Evolutionary conservation across 2,797 vertebrate genomes (phyloP).

Genomic region (Monodelphis domestica): DNA sequence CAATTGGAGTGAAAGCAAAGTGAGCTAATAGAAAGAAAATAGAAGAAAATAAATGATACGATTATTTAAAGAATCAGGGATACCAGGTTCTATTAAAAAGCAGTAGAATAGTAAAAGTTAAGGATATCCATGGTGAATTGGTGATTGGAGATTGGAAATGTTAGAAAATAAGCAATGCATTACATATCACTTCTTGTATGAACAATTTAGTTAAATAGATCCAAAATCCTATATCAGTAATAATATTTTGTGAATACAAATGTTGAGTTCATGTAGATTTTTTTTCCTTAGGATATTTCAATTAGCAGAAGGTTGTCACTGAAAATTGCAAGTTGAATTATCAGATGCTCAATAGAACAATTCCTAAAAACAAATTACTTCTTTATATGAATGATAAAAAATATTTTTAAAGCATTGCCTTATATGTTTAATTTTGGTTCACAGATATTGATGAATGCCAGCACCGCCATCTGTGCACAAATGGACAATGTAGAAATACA

Average conservation of each 20-base stretch:
- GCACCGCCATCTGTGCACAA: conserved; percentile 87
- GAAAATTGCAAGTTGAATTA: conserved; percentile 1
- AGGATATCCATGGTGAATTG: too few relatives aligned
- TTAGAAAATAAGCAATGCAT: neutral
- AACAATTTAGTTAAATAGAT: neutral
- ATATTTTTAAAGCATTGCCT: neutral
- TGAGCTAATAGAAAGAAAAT: too few relatives aligned
- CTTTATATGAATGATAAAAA: neutral
- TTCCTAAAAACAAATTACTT: neutral
- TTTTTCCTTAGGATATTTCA: neutral
- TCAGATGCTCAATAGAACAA: neutral
- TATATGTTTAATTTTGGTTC: conserved; percentile 20
- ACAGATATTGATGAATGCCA: conserved; percentile 95
- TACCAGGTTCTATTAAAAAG: too few relatives aligned
- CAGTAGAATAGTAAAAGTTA: too few relatives aligned
- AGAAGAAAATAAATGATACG: too few relatives aligned
- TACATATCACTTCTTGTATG: neutral
- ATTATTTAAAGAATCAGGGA: too few relatives aligned
- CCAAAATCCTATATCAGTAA: neutral
- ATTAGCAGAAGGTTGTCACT: neutral
- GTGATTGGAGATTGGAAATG: neutral
- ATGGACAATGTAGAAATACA: conserved; percentile 94
- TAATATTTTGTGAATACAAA: neutral
- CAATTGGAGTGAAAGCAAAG: too few relatives aligned
- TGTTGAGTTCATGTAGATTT: conserved; percentile 25